These are phyloP conservation scores for Perognathus longimembris DNA, from an alignment of 2,113 vertebrate species.

Conservation along the genomic window DNA sequence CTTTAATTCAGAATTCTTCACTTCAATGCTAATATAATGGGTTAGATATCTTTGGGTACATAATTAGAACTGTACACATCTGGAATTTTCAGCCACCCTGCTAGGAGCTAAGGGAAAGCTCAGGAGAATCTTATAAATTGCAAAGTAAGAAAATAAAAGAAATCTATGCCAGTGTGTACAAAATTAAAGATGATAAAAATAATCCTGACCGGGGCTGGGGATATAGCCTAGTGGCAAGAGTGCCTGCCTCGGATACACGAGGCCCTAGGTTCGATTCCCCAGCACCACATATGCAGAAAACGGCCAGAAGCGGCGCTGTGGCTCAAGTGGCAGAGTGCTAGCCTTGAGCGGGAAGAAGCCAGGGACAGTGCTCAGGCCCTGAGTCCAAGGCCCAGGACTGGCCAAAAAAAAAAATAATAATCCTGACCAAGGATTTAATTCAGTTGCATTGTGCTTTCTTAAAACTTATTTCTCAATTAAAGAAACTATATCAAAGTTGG, in stretches of 20 bases:
- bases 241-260: too few relatives aligned
- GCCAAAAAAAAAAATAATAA: too few relatives aligned
- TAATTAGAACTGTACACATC: neutral
- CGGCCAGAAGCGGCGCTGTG: too few relatives aligned
- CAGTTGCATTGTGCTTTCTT: neutral
- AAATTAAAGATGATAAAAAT: constrained; percentile 52
- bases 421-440: constrained; percentile 37
- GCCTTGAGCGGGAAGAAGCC: too few relatives aligned
- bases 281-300: too few relatives aligned
- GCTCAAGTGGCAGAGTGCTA: too few relatives aligned
- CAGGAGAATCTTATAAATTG: neutral
- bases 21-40: neutral
- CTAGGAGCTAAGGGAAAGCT: neutral
- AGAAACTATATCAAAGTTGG: constrained; percentile 24
- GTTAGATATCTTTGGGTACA: neutral
- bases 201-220: neutral
- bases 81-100: constrained; percentile 15
- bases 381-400: too few relatives aligned
- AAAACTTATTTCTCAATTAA: constrained; percentile 39
- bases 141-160: neutral
- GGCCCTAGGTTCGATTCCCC: too few relatives aligned
- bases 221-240: too few relatives aligned
- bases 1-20: constrained; percentile 56
- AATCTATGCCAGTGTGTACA: neutral
- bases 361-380: too few relatives aligned